Evolutionary conservation across 2,113 vertebrate species (phyloP), one percentile per base, ranked within the genome.

Genomic region (Perca flavescens): DNA sequence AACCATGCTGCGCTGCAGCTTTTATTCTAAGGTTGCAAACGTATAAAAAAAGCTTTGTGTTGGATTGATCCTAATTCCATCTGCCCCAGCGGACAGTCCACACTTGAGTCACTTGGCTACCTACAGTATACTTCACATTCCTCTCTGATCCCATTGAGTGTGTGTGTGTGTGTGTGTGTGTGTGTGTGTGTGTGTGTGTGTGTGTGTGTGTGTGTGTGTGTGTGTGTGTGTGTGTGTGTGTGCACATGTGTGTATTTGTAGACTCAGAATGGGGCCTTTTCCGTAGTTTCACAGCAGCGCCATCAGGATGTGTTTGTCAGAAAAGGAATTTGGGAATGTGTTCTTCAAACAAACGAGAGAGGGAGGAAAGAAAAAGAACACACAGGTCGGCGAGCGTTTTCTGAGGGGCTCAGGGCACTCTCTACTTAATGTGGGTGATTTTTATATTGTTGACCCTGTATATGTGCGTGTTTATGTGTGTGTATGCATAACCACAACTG

Each of bases 271-370:
- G 86, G 82, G 84, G 88, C 87, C 86, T 92, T 91, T 89, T 92
- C 85, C 53, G 63, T 68, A 79, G 89, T 91, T 91, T 91, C 90
- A 77, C 88, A 83, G 85, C 86, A 93, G 92, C 79, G 56, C 89
- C 77, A 80, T 93, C 88, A 85, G 84, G 89, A 93, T 92, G 82
- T 93, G 87, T 94, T 94, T 94, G 91, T 93, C 89, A 84, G 88
- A 77, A 76, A 74, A 91, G 86, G 89, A 93, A 93, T 95, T 93
- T 66, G 50, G 84, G 90, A 95, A 94, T 91, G 90, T 85, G 81
- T 86, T 94, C 85, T 86, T 95, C 86, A 93, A 95, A 94, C 93
- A 94, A 90, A 92, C 78, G 64, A 84, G 72, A 77, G 50, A 49
- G 75, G 31, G 61, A 66, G 76, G 77, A 76, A 71, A 72, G 63